A percentile compares a stretch with the other conserved stretches of the same genome.
phyloP scores from a whole-genome alignment of 2,888 invertebrate genomes.

The Chloromyia formosa region DNA sequence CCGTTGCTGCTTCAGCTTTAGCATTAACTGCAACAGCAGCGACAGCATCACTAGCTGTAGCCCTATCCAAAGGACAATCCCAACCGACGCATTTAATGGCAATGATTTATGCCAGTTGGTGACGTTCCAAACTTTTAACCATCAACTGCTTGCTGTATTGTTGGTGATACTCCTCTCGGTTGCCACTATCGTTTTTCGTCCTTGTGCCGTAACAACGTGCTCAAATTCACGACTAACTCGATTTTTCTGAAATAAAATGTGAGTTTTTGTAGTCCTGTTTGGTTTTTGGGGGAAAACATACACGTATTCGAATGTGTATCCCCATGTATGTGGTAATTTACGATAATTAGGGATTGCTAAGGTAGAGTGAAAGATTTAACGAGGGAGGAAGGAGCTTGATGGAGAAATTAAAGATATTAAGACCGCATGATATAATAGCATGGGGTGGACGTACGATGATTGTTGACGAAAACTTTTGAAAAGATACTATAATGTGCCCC shows the following conservation, averaged over 20 bases:
- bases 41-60: background rate
- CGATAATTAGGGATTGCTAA: constrained; percentile 32
- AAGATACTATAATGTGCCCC: no score
- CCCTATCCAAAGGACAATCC: constrained; percentile 16
- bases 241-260: constrained; percentile 34
- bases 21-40: constrained; percentile 1
- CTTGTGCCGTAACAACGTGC: constrained; percentile 26
- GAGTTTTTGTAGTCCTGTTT: background rate
- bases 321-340: constrained; percentile 38
- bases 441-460: background rate
- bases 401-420: constrained; percentile 10
- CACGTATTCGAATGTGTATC: constrained; percentile 33
- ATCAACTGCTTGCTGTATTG: constrained; percentile 15
- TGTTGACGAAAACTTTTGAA: background rate
- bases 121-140: constrained; percentile 36
- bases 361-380: constrained; percentile 12
- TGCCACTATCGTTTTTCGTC: constrained; percentile 3
- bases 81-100: constrained; percentile 33
- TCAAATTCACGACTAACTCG: constrained; percentile 37
- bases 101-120: constrained; percentile 44
- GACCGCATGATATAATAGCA: background rate
- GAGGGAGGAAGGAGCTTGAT: background rate
- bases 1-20: background rate
- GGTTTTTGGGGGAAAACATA: background rate
- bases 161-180: constrained; percentile 2